Base-by-base conservation (phyloP, 2,113 vertebrate genomes). In the Albula glossodonta region DNA sequence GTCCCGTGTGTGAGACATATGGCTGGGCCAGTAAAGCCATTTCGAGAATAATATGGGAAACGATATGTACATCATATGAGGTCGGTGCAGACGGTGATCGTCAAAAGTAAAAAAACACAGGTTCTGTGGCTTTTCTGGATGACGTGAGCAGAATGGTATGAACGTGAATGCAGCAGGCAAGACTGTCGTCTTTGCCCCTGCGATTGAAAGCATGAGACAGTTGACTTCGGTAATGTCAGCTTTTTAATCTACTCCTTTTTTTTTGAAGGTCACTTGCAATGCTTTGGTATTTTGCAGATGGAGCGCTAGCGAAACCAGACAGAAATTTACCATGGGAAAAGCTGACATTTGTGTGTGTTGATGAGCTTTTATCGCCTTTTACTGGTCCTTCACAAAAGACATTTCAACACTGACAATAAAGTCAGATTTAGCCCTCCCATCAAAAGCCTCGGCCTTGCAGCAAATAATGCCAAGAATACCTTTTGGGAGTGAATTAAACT, bases 241-340 rank as follows among this genome's bases (percentile, higher is more conserved):
- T 60, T 85, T 85, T 85, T 81, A 52, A 81, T 85, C 78, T 80
- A 63, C 84, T 81, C 17, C 3, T 51, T 85, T 41, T 41, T 41
- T 60, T 52, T 66, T 85, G 84, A 85, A 85, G 84, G 84, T 85
- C 84, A 85, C n/a, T 81, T 66, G 15, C 78, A 63, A 81, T 81
- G 81, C 60, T 82, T 56, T 86, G 66, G 74, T 50, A 82, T 82
- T 86, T 82, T 48, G 9, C 17, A 74, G 80, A 50, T 80, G 22
- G 63, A 81, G 51, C 51, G 82, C 53, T 50, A 22, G 80, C n/a
- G 50, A 31, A 81, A 86, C 79, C 78, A 81, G 60, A 66, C 80
- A 77, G 79, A 77, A 86, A 82, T 85, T 85, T 63, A 50, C 79
- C 63, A 56, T 56, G 48, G 80, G 56, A 81, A 66, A 85, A 85